Evolutionary conservation across 2,888 invertebrate genomes (phyloP), one percentile per base, ranked within the genome.

Genomic region (Brachynemurus nebulosus): DNA sequence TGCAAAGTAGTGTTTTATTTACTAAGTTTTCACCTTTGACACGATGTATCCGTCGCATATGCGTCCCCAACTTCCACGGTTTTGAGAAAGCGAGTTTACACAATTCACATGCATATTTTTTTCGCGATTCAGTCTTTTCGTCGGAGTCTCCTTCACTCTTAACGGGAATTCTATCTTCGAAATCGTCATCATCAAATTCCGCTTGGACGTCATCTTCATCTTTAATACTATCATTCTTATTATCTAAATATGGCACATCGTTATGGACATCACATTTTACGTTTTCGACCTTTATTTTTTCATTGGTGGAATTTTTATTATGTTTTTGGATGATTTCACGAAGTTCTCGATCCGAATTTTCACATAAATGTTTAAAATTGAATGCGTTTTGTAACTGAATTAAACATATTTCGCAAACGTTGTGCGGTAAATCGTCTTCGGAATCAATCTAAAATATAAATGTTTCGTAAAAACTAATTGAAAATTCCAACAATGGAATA

Each of bases 291-390:
- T 37, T 37, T 3, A 18, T 19, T 37, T 37, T 20, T 16, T 18
- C 12, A 2, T 18, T 12, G 11, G 6, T 19, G n/a, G 3, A 11
- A 11, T 18, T 18, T 19, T 37, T 18, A 20, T 37, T n/a, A 20
- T 12, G 7, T 18, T 19, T 19, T n/a, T 37, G 18, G 4, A 37
- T 20, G 11, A 37, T 18, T 37, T 37, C 19, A 8, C 37, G 37
- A 2, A 37, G 17, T 37, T 19, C 18, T 4, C 18, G 6, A 18
- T 37, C 37, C 2, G 37, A 37, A 18, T 37, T 18, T 37, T 37
- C 37, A 11, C 19, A 37, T 37, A 37, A 37, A 37, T 19, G 19
- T 19, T 37, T 37, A 17, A 37, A 37, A 37, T 37, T 20, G 17
- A 19, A 37, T 2, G 37, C 37, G 4, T 19, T 37, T 18, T 18